Evolutionary conservation across 2,888 invertebrate species (phyloP).

Genomic region (Scrobipalpa atriplicella): DNA sequence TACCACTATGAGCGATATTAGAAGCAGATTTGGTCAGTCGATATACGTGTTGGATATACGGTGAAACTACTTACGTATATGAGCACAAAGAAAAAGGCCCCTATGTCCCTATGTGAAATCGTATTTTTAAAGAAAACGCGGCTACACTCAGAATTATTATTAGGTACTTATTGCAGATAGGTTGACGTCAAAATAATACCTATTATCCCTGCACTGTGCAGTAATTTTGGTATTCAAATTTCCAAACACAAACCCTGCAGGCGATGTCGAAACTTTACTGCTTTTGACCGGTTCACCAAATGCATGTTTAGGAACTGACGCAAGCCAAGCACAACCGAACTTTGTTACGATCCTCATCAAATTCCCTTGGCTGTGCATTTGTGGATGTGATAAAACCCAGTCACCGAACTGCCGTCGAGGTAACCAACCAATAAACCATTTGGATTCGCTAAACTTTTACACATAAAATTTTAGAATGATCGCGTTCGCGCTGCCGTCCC

Average conservation of each 20-base stretch:
- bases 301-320: not conserved
- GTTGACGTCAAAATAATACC: no score
- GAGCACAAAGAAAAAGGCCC: not conserved
- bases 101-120: no score
- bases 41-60: constrained; percentile 16
- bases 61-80: not conserved
- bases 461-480: constrained; percentile 41
- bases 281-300: not conserved
- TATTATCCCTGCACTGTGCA: no score
- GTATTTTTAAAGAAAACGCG: no score
- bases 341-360: not conserved
- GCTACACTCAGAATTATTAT: no score
- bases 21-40: constrained; percentile 27
- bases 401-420: constrained; percentile 27
- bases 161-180: no score
- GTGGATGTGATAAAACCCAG: constrained; percentile 22
- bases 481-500: constrained; percentile 21
- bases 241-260: not conserved
- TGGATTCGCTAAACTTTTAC: constrained; percentile 38
- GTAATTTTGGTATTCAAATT: not conserved
- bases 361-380: not conserved
- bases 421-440: constrained; percentile 37
- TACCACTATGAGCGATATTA: constrained; percentile 43
- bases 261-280: not conserved
- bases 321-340: not conserved